Conservation (phyloP, 2,888 invertebrate species). For the Oscheius onirici region DNA sequence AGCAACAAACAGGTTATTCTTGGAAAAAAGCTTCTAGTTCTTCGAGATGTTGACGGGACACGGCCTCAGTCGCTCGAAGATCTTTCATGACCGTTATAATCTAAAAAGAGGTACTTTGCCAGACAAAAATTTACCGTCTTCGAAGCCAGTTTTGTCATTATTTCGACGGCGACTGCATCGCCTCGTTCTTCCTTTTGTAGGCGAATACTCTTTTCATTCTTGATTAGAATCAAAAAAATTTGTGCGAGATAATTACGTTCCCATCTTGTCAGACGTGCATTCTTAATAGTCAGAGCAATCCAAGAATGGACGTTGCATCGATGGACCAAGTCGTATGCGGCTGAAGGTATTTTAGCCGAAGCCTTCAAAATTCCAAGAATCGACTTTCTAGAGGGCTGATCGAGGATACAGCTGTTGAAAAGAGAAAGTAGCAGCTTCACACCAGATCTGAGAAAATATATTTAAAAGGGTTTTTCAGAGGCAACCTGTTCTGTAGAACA, state of each 20-base stretch:
- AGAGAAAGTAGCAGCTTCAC: conserved; percentile 40
- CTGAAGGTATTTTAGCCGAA: conserved; percentile 38
- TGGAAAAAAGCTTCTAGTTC: not conserved
- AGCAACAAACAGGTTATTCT: conserved; percentile 7
- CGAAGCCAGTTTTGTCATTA: not conserved
- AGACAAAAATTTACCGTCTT: not conserved
- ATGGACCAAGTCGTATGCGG: conserved; percentile 47
- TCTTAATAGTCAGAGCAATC: conserved; percentile 46
- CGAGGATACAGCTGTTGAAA: conserved; percentile 31
- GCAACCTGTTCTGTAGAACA: conserved; percentile 77
- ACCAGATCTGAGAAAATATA: no score
- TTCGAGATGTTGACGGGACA: not conserved
- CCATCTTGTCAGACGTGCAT: no score
- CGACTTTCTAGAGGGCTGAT: conserved; percentile 17
- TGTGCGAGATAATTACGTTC: conserved; percentile 24
- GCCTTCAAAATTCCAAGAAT: conserved; percentile 26
- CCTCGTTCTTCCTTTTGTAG: not conserved
- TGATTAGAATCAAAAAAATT: conserved; percentile 29
- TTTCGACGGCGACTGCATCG: not conserved
- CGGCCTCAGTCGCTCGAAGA: not conserved
- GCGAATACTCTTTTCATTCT: not conserved
- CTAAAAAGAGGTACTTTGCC: not conserved
- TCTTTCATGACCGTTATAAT: not conserved
- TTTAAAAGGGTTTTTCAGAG: no score
- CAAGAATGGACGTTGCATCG: conserved; percentile 48